phyloP scores from a whole-genome alignment of 2,888 invertebrate species.

The Sceliomorpha sp. region DNA sequence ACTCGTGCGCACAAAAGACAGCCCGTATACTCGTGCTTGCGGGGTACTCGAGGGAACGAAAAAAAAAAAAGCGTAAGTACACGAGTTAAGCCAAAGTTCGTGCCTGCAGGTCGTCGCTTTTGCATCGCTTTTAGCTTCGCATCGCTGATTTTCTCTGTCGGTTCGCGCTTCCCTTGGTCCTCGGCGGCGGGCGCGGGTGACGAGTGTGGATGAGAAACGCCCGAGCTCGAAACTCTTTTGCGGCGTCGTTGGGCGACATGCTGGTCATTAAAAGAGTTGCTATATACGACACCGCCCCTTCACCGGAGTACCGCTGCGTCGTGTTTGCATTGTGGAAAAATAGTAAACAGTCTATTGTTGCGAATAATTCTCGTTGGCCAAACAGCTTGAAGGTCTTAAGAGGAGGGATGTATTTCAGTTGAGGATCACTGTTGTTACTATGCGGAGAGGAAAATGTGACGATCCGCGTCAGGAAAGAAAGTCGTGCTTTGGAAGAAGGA shows the following conservation, averaged over 20 bases:
- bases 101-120: slow-evolving; percentile 48
- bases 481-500: too few relatives aligned
- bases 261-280: slow-evolving; percentile 48
- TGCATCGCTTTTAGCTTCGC: slow-evolving; percentile 10
- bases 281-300: slow-evolving; percentile 26
- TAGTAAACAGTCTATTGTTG: slow-evolving; percentile 2
- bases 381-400: too few relatives aligned
- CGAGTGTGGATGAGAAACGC: slow-evolving; percentile 19
- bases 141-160: slow-evolving; percentile 28
- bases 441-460: too few relatives aligned
- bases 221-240: slow-evolving; percentile 35
- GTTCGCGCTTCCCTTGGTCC: slow-evolving; percentile 36
- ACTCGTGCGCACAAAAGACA: slow-evolving; percentile 67
- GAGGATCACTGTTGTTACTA: too few relatives aligned
- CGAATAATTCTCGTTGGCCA: not conserved
- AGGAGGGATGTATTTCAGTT: too few relatives aligned
- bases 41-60: slow-evolving; percentile 37
- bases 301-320: slow-evolving; percentile 21
- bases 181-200: slow-evolving; percentile 32
- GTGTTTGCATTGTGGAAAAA: slow-evolving; percentile 39
- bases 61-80: slow-evolving; percentile 34
- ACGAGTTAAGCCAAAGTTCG: slow-evolving; percentile 31
- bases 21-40: slow-evolving; percentile 75
- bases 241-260: slow-evolving; percentile 44
- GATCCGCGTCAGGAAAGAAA: too few relatives aligned